Percentiles rank a stretch among this genome's conserved stretches.
Conservation (phyloP, 2,888 invertebrate genomes). For the Nomada ruficornis region DNA sequence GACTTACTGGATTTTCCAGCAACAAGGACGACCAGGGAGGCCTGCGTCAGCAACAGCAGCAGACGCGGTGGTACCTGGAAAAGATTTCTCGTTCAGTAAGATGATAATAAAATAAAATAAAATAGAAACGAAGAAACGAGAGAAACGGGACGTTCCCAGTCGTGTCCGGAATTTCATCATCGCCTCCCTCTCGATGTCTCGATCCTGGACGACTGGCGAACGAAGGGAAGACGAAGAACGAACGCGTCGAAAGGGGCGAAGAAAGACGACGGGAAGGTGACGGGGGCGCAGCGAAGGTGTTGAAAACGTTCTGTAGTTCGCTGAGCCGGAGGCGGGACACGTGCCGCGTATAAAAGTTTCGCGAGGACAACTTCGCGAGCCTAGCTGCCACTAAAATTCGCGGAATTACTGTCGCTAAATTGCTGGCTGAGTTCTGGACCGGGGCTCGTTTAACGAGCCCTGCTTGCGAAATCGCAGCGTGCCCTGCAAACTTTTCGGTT, state of each 20-base stretch:
- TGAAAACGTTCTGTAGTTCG: neutral
- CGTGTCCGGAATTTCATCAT: constrained; percentile 15
- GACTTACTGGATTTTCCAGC: constrained; percentile 57
- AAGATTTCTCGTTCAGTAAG: constrained; percentile 46
- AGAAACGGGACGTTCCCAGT: neutral
- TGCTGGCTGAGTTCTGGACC: constrained; percentile 4
- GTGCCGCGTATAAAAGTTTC: constrained; percentile 44
- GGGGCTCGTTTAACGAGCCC: constrained; percentile 12
- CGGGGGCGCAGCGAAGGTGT: neutral
- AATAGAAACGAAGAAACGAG: neutral
- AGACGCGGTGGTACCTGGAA: constrained; percentile 57
- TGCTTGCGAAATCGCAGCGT: constrained; percentile 33
- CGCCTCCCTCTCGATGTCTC: neutral
- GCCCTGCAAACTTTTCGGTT: constrained; percentile 13
- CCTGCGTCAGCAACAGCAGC: constrained; percentile 48
- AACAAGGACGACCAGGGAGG: constrained; percentile 43
- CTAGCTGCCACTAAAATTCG: constrained; percentile 30
- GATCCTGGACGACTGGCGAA: neutral
- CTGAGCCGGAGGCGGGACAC: constrained; percentile 16
- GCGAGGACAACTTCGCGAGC: constrained; percentile 6
- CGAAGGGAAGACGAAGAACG: no score
- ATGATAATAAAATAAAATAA: neutral
- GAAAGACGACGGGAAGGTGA: neutral
- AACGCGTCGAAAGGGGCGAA: neutral
- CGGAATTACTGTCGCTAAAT: constrained; percentile 43